Evolutionary conservation across 2,113 vertebrate genomes (phyloP), one percentile per base, ranked within the genome.

Genomic region (Todiramphus chloris): DNA sequence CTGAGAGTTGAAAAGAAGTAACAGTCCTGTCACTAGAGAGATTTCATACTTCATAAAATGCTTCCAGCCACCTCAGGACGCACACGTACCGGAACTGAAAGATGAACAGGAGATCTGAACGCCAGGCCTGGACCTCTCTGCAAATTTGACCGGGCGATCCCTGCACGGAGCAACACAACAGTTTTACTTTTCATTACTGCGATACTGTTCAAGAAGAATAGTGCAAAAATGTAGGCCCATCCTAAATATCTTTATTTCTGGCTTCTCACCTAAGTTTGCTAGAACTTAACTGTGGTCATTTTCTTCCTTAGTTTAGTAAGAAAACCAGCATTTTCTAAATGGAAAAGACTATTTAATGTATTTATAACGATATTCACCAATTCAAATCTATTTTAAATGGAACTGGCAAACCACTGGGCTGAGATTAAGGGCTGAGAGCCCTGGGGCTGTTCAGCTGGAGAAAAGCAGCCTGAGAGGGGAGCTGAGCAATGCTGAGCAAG

Each of bases 51-150:
- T 51, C 15, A 56, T 24, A 39, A 66, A 37, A 43, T 7, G 25
- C 13, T 28, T 83, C 16, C 27, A 63, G 35, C n/a, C 43, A 27
- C 25, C 20, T 37, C 9, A 10, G 23, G 72, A 11, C 11, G 66
- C 51, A 62, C 85, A 97, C 98, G 8, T 97, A 99, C 99, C 99
- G 43, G 99, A 98, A 92, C 99, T 99, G 97, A 99, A 99, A 53
- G 99, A 99, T 18, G 99, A 99, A 93, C 99, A 99, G 66, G 99
- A 99, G 89, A 99, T 99, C 95, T 99, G 99, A 76, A 99, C 99
- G 17, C 99, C 99, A 35, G 99, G 99, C 81, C 99, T 99, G 75
- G 99, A 99, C 51, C 99, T 98, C 96, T 99, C 99, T 46, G 99
- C 98, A 97, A 99, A 99, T 97, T 99, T 99, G 44, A 99, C 97